A percentile compares a stretch with the other conserved stretches of the same genome.
phyloP scores from a whole-genome alignment of 2,113 vertebrate species.

The Furnarius figulus region DNA sequence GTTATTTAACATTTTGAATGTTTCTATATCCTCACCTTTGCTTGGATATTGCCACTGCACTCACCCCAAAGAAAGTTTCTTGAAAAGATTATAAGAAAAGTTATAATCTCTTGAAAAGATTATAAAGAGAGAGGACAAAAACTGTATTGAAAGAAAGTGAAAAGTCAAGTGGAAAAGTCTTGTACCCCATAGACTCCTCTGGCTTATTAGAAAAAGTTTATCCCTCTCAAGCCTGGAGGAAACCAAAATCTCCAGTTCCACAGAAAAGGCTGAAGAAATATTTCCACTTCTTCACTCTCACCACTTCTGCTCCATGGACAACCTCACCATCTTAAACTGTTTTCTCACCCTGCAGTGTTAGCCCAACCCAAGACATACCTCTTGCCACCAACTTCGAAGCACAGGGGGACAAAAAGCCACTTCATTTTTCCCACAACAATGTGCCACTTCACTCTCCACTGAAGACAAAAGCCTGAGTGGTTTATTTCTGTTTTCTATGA shows the following conservation, averaged over 20 bases:
- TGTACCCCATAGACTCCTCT: background rate
- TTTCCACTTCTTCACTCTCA: background rate
- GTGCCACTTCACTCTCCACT: background rate
- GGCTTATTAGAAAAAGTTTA: background rate
- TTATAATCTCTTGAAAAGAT: background rate
- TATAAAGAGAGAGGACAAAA: background rate
- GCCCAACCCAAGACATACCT: background rate
- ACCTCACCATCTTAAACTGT: background rate
- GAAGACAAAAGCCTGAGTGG: background rate
- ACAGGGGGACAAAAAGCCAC: background rate
- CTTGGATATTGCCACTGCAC: background rate
- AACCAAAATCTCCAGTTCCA: background rate
- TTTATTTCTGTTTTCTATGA: background rate
- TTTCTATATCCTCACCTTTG: background rate
- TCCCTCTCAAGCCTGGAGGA: background rate
- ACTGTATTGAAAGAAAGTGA: background rate
- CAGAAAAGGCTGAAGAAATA: background rate
- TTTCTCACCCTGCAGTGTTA: background rate
- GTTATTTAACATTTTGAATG: background rate
- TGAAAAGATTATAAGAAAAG: background rate
- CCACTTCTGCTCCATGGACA: background rate
- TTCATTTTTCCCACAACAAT: accelerated
- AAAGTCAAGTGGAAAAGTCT: background rate
- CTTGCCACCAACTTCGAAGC: background rate
- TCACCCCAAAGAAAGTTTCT: background rate